Base-by-base conservation (phyloP, 2,888 invertebrate genomes). In the Axea sp. region DNA sequence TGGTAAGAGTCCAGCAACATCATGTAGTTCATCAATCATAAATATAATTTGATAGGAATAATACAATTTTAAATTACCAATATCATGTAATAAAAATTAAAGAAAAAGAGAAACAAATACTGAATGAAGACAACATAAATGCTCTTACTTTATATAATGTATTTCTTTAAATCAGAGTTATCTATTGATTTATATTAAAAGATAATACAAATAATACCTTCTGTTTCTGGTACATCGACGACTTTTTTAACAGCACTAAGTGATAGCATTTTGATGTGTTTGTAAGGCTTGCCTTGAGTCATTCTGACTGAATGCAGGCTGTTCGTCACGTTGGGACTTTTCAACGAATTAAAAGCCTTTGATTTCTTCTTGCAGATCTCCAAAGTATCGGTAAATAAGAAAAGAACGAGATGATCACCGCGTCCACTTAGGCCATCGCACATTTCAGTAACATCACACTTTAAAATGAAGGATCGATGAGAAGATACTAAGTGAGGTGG, bases 401-500 rank as follows among this genome's bases (percentile, higher is more conserved):
- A 97, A 77, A 99, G 89, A 77, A 96, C 93, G 73, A 99, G 90
- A 77, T 93, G 93, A 87, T 95, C 94, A 49, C 97, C 97, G 78
- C 96, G 92, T 8, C 95, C 95, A 75, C 95, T 94, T 43, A 97
- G 89, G 53, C 93, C 93, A 82, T 96, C 94, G 73, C 94, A 92
- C 22, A 97, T 89, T 88, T 97, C 96, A 73, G 94, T 93, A 51
- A 96, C 96, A 86, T 97, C 97, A 82, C 95, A 94, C 82, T 94
- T 94, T 17, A 93, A 92, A 65, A 97, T 92, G 86, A 97, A 97
- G 81, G 92, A 93, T 53, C 98, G 92, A 88, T 97, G 97, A 3
- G 98, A 97, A 3, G 97, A 97, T 30, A 98, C 94, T 77, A 98
- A 90, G 85, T 96, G 95, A 0, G 97, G 93, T 76, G 99, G 98